A percentile compares a stretch with the other conserved stretches of the same genome.
Conservation (phyloP, 37 sponge, comb jelly and placozoan genomes). For the Halisarca cf. caerulea region DNA sequence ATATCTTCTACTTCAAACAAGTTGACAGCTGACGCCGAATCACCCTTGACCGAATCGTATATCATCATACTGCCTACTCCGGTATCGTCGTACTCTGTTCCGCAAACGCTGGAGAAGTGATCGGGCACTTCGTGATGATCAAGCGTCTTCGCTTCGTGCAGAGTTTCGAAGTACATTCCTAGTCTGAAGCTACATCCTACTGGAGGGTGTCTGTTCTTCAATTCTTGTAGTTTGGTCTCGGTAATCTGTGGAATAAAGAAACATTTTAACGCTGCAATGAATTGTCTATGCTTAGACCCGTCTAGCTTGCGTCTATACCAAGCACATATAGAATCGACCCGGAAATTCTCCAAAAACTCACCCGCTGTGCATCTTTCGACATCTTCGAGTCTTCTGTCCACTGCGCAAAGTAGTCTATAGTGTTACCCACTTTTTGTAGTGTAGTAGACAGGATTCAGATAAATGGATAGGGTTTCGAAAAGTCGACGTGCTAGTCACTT, state of each 20-base stretch:
- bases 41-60: slow-evolving; percentile 51
- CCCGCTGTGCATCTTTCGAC: too few relatives aligned
- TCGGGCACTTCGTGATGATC: slow-evolving; percentile 34
- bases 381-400: too few relatives aligned
- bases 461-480: too few relatives aligned
- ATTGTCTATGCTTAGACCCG: too few relatives aligned
- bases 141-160: slow-evolving; percentile 38
- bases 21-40: slow-evolving; percentile 69
- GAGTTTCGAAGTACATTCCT: slow-evolving; percentile 78
- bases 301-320: too few relatives aligned
- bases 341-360: too few relatives aligned
- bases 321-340: too few relatives aligned
- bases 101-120: slow-evolving; percentile 47
- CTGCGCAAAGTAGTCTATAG: too few relatives aligned
- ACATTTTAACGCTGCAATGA: too few relatives aligned
- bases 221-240: slow-evolving; percentile 52
- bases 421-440: too few relatives aligned
- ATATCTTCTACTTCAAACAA: slow-evolving; percentile 39
- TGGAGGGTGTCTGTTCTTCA: slow-evolving; percentile 46
- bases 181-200: slow-evolving; percentile 66
- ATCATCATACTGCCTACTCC: slow-evolving; percentile 29
- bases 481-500: too few relatives aligned
- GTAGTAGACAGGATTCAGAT: too few relatives aligned
- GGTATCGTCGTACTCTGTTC: slow-evolving; percentile 59
- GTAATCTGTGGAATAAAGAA: slow-evolving; percentile 47